Evolutionary conservation across 2,113 vertebrate genomes (phyloP), one percentile per base, ranked within the genome.

Genomic region (Elephantulus edwardii): DNA sequence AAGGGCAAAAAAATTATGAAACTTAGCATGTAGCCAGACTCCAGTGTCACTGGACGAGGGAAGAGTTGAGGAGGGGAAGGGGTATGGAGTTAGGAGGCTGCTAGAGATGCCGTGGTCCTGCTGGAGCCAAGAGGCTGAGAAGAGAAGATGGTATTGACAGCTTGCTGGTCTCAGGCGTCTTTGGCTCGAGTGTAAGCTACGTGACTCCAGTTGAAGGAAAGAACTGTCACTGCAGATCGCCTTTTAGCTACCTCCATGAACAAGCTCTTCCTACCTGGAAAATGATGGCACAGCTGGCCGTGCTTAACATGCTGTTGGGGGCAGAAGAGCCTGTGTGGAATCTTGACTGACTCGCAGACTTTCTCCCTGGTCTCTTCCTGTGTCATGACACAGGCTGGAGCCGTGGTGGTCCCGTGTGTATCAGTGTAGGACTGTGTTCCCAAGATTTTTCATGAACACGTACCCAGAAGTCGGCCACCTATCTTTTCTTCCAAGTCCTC

Each of bases 1-100:
- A 86, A 79, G 56, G 38, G 22, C 64, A 82, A 48, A 50, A 75
- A 54, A 11, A 40, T 85, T 40, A 54, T 85, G 38, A 85, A 74
- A 75, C 38, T 40, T 54, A 54, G 62, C 9, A 5, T 7, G 22
- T 28, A 71, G 13, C 38, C 44, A 42, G 35, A 30, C 20, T 50
- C 70, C 11, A 74, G 8, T 60, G 7, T 42, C 52, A 83, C 1
- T 4, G 71, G 5, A 76, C 68, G 48, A 71, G 40, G 22, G 79
- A n/a, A 82, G 62, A 81, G 19, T 26, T 4, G 7, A 46, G 20
- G 8, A 52, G 46, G 9, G 35, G 33, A 19, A 5, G 16, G 0
- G 2, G 8, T 42, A 10, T 8, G 26, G 17, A n/a, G 9, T 22
- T 22, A 17, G 26, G 20, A 9, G 12, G 35, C 44, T 54, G 10